Evolutionary conservation across 2,113 vertebrate species (phyloP).

Genomic region (Amphiprion percula): DNA sequence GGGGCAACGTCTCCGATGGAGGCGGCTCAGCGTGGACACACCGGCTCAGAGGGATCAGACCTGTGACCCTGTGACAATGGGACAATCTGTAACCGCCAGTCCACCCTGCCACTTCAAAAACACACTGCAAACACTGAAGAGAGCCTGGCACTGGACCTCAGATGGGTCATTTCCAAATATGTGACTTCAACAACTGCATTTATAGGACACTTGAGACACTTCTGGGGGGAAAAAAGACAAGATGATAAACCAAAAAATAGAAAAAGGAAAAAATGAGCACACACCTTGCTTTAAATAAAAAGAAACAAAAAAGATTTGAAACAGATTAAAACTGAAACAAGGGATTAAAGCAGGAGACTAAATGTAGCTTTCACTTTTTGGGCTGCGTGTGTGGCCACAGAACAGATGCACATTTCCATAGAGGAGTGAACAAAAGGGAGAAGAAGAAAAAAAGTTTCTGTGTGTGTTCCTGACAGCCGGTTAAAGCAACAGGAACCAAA

Average conservation of each 20-base stretch:
- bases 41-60: slow-evolving; percentile 48
- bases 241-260: not conserved
- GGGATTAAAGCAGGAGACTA: slow-evolving; percentile 42
- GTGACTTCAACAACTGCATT: slow-evolving; percentile 46
- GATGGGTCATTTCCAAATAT: slow-evolving; percentile 39
- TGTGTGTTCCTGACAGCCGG: slow-evolving; percentile 58
- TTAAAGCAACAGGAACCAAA: slow-evolving; percentile 65
- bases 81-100: slow-evolving; percentile 40
- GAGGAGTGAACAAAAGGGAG: slow-evolving; percentile 61
- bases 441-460: slow-evolving; percentile 19
- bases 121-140: slow-evolving; percentile 31
- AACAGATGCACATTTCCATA: slow-evolving; percentile 68
- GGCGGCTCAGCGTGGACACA: slow-evolving; percentile 18
- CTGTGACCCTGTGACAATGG: slow-evolving; percentile 55
- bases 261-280: not conserved
- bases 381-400: slow-evolving; percentile 62
- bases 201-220: slow-evolving; percentile 23
- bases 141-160: slow-evolving; percentile 34
- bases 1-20: slow-evolving; percentile 20
- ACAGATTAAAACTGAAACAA: slow-evolving; percentile 24
- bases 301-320: slow-evolving; percentile 2
- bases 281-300: not conserved
- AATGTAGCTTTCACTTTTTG: slow-evolving; percentile 43
- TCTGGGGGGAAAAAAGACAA: not conserved
- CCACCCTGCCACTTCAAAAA: slow-evolving; percentile 43